Evolutionary conservation across 2,797 vertebrate genomes (phyloP).

Genomic region (Rousettus madagascariensis): DNA sequence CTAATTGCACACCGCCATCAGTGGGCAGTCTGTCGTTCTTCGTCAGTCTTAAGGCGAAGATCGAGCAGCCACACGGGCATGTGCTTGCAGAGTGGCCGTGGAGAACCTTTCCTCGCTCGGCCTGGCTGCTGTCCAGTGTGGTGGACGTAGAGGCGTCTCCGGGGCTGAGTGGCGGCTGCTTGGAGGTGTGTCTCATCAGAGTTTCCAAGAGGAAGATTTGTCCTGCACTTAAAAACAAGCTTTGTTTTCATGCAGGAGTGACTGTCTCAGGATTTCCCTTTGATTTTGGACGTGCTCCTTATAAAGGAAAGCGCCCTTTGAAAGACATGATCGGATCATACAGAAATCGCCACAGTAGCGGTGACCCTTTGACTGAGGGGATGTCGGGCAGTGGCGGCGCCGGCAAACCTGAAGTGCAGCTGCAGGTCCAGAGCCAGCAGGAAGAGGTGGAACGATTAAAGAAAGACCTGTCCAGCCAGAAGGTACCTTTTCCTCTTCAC

Average conservation of each 20-base stretch:
- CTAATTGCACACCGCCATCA: rapidly evolving
- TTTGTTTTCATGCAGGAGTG: conserved; percentile 77
- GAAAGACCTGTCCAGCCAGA: conserved; percentile 93
- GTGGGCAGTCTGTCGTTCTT: not conserved
- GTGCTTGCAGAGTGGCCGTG: not conserved
- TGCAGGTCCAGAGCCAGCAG: conserved; percentile 91
- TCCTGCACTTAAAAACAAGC: not conserved
- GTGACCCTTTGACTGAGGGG: conserved; percentile 85
- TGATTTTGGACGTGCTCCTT: conserved; percentile 90
- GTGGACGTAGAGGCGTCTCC: not conserved
- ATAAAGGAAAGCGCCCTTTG: conserved; percentile 87
- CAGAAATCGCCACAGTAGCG: conserved; percentile 83
- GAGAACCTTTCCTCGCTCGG: not conserved
- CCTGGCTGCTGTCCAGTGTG: rapidly evolving
- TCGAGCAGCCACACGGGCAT: not conserved
- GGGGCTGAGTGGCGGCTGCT: rapidly evolving
- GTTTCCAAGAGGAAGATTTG: not conserved
- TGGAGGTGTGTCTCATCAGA: not conserved
- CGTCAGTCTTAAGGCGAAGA: not conserved
- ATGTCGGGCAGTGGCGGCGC: conserved; percentile 78
- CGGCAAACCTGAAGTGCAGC: conserved; percentile 86
- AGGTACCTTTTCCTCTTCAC: conserved; percentile 83
- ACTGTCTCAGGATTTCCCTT: conserved; percentile 91
- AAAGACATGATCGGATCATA: conserved; percentile 87
- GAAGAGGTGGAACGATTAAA: conserved; percentile 90